phyloP scores from a whole-genome alignment of 2,797 vertebrate genomes.

The Halcyon badia region DNA sequence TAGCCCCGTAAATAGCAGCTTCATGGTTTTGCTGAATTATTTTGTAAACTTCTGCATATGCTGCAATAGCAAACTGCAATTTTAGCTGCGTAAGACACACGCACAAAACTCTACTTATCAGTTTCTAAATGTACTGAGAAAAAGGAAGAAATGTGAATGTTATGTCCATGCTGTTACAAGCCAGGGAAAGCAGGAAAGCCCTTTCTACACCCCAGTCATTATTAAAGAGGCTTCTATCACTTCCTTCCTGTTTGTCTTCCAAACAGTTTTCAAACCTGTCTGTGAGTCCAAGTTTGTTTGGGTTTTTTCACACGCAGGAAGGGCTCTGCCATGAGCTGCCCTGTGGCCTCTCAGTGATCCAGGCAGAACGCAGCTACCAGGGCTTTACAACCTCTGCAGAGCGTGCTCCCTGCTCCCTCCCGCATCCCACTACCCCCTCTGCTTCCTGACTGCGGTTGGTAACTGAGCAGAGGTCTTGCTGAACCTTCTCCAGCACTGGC shows the following conservation, averaged over 20 bases:
- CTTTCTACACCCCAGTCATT: not conserved
- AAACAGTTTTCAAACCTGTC: not conserved
- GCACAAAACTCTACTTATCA: not conserved
- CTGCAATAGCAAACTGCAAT: not conserved
- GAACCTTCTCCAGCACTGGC: not conserved
- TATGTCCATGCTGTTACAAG: not conserved
- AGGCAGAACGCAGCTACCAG: accelerated
- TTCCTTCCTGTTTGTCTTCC: not conserved
- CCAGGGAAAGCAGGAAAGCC: not conserved
- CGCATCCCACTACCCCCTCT: not conserved
- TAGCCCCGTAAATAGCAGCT: not conserved
- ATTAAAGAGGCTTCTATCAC: not conserved
- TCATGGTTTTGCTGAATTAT: not conserved
- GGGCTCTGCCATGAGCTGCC: not conserved
- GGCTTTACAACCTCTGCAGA: not conserved
- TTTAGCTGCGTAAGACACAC: not conserved
- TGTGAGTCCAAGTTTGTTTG: not conserved
- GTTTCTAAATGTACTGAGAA: not conserved
- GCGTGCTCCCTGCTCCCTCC: accelerated
- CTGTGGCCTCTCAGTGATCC: accelerated
- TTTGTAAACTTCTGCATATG: not conserved
- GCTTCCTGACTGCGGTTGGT: not conserved
- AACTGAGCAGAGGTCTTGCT: not conserved
- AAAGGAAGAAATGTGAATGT: not conserved
- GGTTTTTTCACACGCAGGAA: not conserved